Conservation (phyloP, 2,888 invertebrate species). For the Hedya salicella region DNA sequence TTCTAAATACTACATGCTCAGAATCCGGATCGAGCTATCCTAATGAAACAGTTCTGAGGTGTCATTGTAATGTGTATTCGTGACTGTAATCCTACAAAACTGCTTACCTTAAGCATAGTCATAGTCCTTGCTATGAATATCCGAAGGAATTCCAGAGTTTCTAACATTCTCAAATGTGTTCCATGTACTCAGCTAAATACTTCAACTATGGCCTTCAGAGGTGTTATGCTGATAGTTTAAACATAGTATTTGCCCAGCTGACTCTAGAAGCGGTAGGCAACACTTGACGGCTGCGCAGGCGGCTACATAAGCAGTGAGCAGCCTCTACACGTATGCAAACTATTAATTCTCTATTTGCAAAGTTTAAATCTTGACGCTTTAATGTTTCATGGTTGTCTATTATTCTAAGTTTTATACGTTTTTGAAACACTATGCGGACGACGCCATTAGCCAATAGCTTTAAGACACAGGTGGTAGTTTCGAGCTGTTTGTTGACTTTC, state of each 20-base stretch:
- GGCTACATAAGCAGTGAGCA: neutral
- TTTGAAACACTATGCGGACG: too few relatives aligned
- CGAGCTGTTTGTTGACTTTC: neutral
- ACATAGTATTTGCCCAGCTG: slow-evolving; percentile 44
- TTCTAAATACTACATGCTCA: too few relatives aligned
- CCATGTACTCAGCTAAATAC: slow-evolving; percentile 16
- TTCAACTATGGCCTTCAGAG: slow-evolving; percentile 23
- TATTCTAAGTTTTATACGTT: neutral
- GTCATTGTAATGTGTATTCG: too few relatives aligned
- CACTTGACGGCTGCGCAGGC: slow-evolving; percentile 29
- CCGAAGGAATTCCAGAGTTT: neutral
- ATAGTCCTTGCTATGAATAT: neutral
- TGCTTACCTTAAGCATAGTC: too few relatives aligned
- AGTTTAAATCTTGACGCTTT: slow-evolving; percentile 4
- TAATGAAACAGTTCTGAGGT: too few relatives aligned
- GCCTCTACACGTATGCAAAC: neutral
- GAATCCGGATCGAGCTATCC: too few relatives aligned
- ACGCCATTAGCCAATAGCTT: neutral
- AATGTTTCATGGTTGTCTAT: neutral
- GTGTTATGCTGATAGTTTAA: slow-evolving; percentile 25
- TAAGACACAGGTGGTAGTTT: neutral
- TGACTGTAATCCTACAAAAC: too few relatives aligned
- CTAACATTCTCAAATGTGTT: slow-evolving; percentile 13
- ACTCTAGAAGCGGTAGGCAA: slow-evolving; percentile 17
- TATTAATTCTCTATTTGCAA: slow-evolving; percentile 9